A percentile compares a stretch with the other conserved stretches of the same genome.
Evolutionary conservation across 2,113 vertebrate species (phyloP).

Genomic region (Balaeniceps rex): DNA sequence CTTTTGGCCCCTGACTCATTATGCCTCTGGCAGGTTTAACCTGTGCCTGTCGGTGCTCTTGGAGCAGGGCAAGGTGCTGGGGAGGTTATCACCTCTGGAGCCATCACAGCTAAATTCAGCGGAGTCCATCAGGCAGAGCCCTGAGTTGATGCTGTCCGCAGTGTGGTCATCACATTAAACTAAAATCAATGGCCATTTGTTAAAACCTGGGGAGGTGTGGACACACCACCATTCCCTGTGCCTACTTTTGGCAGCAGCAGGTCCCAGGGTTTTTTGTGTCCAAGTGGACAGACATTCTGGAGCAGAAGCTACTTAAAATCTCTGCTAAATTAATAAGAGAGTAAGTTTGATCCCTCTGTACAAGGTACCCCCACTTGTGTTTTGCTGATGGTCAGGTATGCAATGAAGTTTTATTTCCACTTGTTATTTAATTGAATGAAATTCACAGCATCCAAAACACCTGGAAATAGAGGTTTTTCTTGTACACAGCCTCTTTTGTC

Average conservation of each 20-base stretch:
- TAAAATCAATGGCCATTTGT: not conserved
- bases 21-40: not conserved
- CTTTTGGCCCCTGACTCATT: not conserved
- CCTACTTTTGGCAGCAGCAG: not conserved
- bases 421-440: not conserved
- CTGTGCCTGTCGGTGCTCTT: not conserved
- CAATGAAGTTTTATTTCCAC: not conserved
- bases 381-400: not conserved
- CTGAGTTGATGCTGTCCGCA: not conserved
- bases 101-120: not conserved
- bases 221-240: not conserved
- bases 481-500: not conserved
- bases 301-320: not conserved
- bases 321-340: not conserved
- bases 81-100: not conserved
- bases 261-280: not conserved
- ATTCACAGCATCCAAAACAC: not conserved
- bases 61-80: not conserved
- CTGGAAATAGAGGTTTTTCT: not conserved
- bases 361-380: not conserved
- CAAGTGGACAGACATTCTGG: not conserved
- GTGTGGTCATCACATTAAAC: not conserved
- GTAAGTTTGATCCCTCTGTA: not conserved
- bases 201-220: not conserved
- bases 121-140: not conserved